phyloP scores from a whole-genome alignment of 2,888 invertebrate genomes.

The Chloroclysta siterata region DNA sequence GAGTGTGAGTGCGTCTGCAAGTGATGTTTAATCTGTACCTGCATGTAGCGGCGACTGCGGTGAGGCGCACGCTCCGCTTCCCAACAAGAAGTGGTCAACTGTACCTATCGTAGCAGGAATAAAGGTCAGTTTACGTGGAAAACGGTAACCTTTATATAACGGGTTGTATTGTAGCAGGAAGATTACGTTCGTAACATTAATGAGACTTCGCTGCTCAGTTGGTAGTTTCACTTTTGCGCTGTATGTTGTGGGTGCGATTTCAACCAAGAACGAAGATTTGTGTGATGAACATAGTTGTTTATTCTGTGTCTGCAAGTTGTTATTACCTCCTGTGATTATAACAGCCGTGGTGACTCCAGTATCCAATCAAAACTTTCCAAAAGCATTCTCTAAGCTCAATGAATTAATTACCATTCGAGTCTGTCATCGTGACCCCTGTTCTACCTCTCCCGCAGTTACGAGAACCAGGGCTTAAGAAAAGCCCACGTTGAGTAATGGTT shows the following conservation, averaged over 20 bases:
- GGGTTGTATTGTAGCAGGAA: neutral
- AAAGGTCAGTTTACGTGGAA: neutral
- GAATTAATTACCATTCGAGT: neutral
- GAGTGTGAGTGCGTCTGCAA: conserved; percentile 9
- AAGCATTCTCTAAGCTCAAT: neutral
- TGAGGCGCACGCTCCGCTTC: conserved; percentile 1
- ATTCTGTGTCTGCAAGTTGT: too few relatives aligned
- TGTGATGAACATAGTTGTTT: too few relatives aligned
- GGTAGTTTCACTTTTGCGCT: too few relatives aligned
- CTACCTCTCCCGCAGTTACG: neutral
- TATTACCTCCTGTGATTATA: too few relatives aligned
- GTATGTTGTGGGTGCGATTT: too few relatives aligned
- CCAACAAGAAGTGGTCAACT: conserved; percentile 24
- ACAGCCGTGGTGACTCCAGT: too few relatives aligned
- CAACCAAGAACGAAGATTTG: too few relatives aligned
- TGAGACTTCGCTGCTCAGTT: too few relatives aligned
- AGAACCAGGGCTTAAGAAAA: conserved; percentile 4
- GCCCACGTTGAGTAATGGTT: conserved; percentile 21
- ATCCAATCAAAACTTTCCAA: neutral
- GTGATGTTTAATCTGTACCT: conserved; percentile 34
- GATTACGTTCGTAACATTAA: too few relatives aligned
- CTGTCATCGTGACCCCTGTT: neutral
- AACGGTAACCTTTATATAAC: neutral
- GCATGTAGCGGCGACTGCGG: conserved; percentile 22
- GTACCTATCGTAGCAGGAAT: conserved; percentile 1